Evolutionary conservation across 2,797 vertebrate species (phyloP), one percentile per base, ranked within the genome.

Genomic region (Pseudotriccus pelzelni): DNA sequence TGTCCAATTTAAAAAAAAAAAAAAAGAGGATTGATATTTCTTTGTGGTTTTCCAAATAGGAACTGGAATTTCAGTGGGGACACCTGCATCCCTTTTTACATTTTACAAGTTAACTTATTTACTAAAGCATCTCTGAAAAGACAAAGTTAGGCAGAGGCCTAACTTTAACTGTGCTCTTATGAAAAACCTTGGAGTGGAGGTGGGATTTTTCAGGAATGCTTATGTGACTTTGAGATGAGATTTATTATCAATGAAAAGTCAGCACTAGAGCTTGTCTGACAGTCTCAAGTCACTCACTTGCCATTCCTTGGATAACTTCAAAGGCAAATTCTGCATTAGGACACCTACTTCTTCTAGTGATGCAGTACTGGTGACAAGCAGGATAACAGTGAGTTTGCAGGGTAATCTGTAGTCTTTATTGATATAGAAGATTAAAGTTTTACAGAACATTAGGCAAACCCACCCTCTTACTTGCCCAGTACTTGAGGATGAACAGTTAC

Each of bases 341-440:
- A 78, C 32, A 90, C 43, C 10, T 47, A 3, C 73, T 87, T 79
- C 37, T 87, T 67, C 32, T 41, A 66, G 25, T 12, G 32, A 59
- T 64, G 74, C 34, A 70, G 32, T 11, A 72, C 59, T 28, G 50
- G 64, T 50, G 63, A 84, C 37, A 72, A 64, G 67, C 28, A 81
- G 64, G 90, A n/a, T 69, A 78, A 75, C 73, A 96, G 36, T 30
- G 46, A 90, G 20, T 50, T 60, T 88, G 41, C 77, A 95, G 77
- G 53, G 41, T 78, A 97, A 79, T 95, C 55, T 82, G 50, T 72
- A 81, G 43, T 67, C 23, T 97, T 98, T 98, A 98, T 97, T 97
- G 88, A 97, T 93, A 88, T 82, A 84, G 87, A 92, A 94, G 68
- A 60, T 36, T 44, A 63, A 94, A 94, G 78, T 90, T 84, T 84